Base-by-base conservation (phyloP, 2,888 invertebrate genomes). In the Stenoptilia bipunctidactyla region DNA sequence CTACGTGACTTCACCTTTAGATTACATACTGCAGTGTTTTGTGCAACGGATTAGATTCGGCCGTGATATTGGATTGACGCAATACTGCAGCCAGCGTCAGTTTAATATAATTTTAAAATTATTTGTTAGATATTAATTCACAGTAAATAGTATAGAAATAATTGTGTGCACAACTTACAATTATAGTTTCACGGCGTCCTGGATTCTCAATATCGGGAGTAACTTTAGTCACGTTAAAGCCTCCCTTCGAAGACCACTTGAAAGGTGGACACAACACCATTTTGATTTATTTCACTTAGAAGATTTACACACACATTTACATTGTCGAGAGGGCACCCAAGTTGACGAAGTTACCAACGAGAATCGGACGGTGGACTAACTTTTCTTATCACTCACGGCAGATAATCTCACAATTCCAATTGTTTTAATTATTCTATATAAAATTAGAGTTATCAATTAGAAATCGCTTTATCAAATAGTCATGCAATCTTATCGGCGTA, bases 181-280 rank as follows among this genome's bases (percentile, higher is more conserved):
- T 56, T 37, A 80, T 74, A n/a, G 80, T 79, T 47, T 64, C 71
- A 34, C 79, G 66, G 10, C 70, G 62, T 15, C 49, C 54, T 15
- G 47, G 39, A 30, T 51, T 44, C 14, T 40, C 50, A 9, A 52
- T 45, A 1, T 53, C 51, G 10, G 46, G 47, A n/a, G 58, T 50
- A 10, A 14, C 30, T 4, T 14, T 15, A 8, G 40, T 36, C 12
- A 80, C 58, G 47, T 73, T 73, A 45, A 76, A 80, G 27, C 74
- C 72, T 34, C 79, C 75, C 46, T 69, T 76, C 9, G 70, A 56
- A 20, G 67, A 58, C 71, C 73, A 74, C 54, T 64, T 59, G 50
- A 83, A 83, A 35, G 83, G 83, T 36, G 80, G 82, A 52, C 83
- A 83, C 53, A 83, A 54, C 55, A 77, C 80, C 83, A 80, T 83